Conservation (phyloP, 2,888 invertebrate species). For the Teleogryllus oceanicus region DNA sequence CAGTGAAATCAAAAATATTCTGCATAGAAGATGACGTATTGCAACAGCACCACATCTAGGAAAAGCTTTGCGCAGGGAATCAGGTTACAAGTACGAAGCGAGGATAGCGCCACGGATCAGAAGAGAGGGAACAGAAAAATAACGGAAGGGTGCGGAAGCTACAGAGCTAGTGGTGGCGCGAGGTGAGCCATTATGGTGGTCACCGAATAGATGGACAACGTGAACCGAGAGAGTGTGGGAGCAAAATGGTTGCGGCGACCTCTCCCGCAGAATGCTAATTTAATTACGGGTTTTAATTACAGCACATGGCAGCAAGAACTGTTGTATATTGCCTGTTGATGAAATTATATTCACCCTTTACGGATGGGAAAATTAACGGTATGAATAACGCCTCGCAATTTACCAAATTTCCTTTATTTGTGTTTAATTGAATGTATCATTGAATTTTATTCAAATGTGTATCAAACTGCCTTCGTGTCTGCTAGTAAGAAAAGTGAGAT, state of each 20-base stretch:
- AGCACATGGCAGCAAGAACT: not conserved
- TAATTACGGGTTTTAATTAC: slow-evolving; percentile 8
- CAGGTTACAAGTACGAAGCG: no score
- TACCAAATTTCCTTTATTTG: not conserved
- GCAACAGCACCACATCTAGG: no score
- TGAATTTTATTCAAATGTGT: not conserved
- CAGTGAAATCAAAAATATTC: no score
- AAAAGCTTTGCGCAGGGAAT: no score
- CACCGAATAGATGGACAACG: not conserved
- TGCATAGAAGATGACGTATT: no score
- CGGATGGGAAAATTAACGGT: not conserved
- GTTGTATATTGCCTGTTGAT: not conserved
- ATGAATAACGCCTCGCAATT: not conserved
- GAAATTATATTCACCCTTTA: not conserved
- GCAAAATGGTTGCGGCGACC: not conserved
- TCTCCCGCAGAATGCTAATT: not conserved
- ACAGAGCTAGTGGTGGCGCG: no score
- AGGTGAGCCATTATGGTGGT: no score
- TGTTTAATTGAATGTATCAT: not conserved
- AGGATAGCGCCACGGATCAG: no score
- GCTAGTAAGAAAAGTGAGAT: no score
- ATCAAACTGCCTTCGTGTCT: no score
- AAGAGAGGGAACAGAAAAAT: no score
- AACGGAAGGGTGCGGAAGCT: no score
- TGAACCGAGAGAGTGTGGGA: not conserved